A percentile compares a stretch with the other conserved stretches of the same genome.
These are phyloP conservation scores for Diaprepes abbreviatus DNA, from an alignment of 2,888 invertebrate species.

Conservation along the genomic window DNA sequence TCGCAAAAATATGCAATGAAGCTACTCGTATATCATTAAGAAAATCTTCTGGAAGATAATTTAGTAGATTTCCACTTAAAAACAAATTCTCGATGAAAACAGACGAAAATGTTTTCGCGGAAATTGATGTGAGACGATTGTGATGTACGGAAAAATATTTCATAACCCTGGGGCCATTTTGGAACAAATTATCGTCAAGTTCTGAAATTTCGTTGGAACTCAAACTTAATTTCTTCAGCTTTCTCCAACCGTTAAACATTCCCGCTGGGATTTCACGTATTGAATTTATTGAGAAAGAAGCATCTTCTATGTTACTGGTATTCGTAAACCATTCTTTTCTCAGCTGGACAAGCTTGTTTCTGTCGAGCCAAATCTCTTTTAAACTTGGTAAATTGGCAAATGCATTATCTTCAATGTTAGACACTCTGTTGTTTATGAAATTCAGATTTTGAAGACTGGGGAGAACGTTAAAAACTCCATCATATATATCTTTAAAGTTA, in stretches of 20 bases:
- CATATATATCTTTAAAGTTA: not conserved
- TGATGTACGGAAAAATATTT: not conserved
- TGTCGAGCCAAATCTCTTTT: not conserved
- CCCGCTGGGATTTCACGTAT: not conserved
- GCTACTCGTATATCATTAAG: not conserved
- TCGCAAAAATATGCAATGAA: not conserved
- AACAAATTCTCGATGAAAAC: not conserved
- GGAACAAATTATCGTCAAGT: not conserved
- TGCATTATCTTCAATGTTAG: not conserved
- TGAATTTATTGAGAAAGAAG: not conserved
- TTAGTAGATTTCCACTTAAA: slow-evolving; percentile 6
- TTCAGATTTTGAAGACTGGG: not conserved
- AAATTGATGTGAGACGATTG: not conserved
- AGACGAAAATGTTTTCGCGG: not conserved
- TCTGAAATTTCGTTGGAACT: slow-evolving; percentile 4
- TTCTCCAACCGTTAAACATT: slow-evolving; percentile 14
- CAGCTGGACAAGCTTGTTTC: not conserved
- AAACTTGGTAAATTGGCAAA: not conserved
- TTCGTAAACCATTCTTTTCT: too few relatives aligned
- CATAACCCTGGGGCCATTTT: not conserved
- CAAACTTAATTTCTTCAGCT: not conserved
- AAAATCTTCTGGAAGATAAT: slow-evolving; percentile 3
- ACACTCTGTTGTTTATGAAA: not conserved
- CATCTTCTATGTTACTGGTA: not conserved
- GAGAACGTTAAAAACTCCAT: not conserved